Conservation (phyloP, 2,888 invertebrate species). For the Mythimna lalbum region DNA sequence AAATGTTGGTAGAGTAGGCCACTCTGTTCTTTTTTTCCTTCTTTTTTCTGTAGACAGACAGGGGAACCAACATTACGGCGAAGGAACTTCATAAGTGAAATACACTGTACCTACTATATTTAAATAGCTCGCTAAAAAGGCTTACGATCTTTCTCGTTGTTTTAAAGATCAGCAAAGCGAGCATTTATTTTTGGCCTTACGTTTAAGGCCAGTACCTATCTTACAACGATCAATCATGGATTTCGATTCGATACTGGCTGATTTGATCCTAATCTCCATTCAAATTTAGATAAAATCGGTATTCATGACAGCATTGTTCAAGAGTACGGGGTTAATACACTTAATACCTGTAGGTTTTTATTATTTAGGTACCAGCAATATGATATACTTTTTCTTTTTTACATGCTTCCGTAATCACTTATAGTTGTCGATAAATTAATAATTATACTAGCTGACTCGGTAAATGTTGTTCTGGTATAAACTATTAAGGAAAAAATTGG, state of each 20-base stretch:
- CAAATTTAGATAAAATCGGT: constrained; percentile 15
- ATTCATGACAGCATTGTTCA: constrained; percentile 4
- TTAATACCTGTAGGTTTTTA: neutral
- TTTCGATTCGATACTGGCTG: constrained; percentile 8
- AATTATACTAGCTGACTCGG: no score
- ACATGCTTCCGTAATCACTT: neutral
- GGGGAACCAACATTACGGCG: no score
- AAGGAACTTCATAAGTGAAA: no score
- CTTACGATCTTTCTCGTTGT: neutral
- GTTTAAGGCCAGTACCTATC: neutral
- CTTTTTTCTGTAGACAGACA: no score
- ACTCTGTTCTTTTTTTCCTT: no score
- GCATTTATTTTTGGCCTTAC: neutral
- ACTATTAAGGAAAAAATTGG: no score
- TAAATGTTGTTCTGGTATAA: no score
- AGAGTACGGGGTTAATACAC: neutral
- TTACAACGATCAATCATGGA: constrained; percentile 19
- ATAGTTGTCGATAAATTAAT: no score
- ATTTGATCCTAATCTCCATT: constrained; percentile 13
- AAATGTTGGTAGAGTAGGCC: no score
- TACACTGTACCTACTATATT: no score
- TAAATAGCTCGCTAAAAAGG: neutral
- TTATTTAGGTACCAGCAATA: neutral
- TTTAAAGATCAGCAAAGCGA: neutral
- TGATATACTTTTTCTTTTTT: neutral